A percentile compares a stretch with the other conserved stretches of the same genome.
Conservation (phyloP, 1,140 invertebrate species). For the Sogatella furcifera region DNA sequence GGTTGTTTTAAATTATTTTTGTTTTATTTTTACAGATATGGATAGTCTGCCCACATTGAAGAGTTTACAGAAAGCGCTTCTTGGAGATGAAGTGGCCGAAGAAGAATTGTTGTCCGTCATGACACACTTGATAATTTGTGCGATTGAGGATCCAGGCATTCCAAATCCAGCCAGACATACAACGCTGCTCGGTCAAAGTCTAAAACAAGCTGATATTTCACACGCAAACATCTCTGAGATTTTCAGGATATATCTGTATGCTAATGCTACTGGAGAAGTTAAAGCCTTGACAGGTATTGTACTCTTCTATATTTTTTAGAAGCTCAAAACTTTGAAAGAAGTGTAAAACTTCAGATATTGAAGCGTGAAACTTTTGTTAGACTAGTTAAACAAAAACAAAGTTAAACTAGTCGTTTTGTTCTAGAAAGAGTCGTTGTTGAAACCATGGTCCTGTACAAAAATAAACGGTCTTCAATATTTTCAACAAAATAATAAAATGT, state of each 20-base stretch:
- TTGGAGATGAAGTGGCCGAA: slow-evolving; percentile 69
- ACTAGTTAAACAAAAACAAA: too few relatives aligned
- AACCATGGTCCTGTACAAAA: not conserved
- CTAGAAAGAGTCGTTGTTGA: too few relatives aligned
- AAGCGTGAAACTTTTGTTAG: too few relatives aligned
- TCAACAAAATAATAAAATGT: too few relatives aligned
- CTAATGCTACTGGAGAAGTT: slow-evolving; percentile 74
- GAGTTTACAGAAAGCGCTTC: slow-evolving; percentile 71
- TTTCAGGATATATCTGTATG: slow-evolving; percentile 77
- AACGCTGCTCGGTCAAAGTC: slow-evolving; percentile 77
- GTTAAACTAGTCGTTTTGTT: too few relatives aligned
- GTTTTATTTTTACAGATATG: slow-evolving; percentile 47
- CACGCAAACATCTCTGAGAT: slow-evolving; percentile 87
- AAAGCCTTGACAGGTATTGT: slow-evolving; percentile 60
- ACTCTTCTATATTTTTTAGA: too few relatives aligned
- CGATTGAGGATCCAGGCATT: slow-evolving; percentile 89
- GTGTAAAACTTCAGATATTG: too few relatives aligned
- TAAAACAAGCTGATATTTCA: slow-evolving; percentile 84
- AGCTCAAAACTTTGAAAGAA: too few relatives aligned
- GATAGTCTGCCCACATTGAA: slow-evolving; percentile 77
- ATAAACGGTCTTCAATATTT: too few relatives aligned
- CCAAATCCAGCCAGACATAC: slow-evolving; percentile 77
- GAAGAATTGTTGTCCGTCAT: slow-evolving; percentile 80
- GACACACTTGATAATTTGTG: slow-evolving; percentile 80
- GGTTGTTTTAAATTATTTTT: not conserved